Percentiles rank a stretch among this genome's conserved stretches.
Conservation (phyloP, 2,888 invertebrate genomes). For the Parelbella ahira region DNA sequence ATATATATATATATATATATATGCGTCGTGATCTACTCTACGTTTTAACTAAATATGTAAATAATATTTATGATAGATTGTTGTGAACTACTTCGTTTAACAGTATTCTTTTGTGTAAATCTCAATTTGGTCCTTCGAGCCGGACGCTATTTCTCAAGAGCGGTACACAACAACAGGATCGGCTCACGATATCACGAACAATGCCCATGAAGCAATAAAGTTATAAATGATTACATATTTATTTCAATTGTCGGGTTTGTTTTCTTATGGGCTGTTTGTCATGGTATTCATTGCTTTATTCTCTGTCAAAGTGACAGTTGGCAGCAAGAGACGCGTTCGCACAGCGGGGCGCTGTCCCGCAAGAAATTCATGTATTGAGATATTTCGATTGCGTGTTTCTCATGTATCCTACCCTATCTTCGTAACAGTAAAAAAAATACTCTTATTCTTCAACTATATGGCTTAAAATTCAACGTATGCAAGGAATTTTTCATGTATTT, state of each 20-base stretch:
- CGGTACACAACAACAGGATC: constrained; percentile 24
- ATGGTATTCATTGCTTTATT: constrained; percentile 44
- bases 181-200: constrained; percentile 32
- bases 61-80: too few species aligned
- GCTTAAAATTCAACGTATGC: too few species aligned
- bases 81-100: constrained; percentile 12
- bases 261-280: constrained; percentile 44
- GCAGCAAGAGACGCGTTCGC: constrained; percentile 38
- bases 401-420: constrained; percentile 9
- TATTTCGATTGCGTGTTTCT: constrained; percentile 24
- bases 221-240: constrained; percentile 50
- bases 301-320: constrained; percentile 39
- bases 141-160: constrained; percentile 29
- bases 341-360: constrained; percentile 39
- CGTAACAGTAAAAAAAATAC: too few species aligned
- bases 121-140: constrained; percentile 28
- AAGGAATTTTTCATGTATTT: neutral
- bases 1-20: too few species aligned
- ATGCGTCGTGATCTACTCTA: too few species aligned
- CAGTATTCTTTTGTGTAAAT: constrained; percentile 8
- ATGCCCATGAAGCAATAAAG: constrained; percentile 38
- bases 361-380: constrained; percentile 30
- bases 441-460: too few species aligned
- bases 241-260: constrained; percentile 52
- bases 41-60: too few species aligned